A percentile compares a stretch with the other conserved stretches of the same genome.
These are phyloP conservation scores for Apteryx mantelli DNA, from an alignment of 2,113 vertebrate genomes.

Conservation along the genomic window DNA sequence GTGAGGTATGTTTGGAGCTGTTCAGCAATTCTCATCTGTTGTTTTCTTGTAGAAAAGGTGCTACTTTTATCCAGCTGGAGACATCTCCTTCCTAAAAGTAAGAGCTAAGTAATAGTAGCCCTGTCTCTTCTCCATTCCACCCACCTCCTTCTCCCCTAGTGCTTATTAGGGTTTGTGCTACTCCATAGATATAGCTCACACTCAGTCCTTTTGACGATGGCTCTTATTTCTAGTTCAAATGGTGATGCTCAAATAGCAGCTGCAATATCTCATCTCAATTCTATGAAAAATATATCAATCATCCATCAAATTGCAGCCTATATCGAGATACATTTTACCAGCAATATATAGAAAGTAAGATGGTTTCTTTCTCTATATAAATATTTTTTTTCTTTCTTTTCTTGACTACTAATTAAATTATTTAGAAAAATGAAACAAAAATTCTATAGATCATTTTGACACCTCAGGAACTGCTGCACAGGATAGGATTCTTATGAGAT, in stretches of 20 bases:
- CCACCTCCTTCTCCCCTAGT: neutral
- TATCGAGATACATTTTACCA: neutral
- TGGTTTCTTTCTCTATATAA: neutral
- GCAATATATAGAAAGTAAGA: neutral
- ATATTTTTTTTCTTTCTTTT: neutral
- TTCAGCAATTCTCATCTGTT: neutral
- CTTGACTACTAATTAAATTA: neutral
- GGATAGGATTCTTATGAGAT: neutral
- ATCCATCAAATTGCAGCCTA: neutral
- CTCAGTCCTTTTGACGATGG: fast-evolving
- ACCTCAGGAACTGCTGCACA: neutral
- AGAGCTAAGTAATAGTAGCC: neutral
- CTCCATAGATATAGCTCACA: neutral
- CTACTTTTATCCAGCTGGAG: neutral
- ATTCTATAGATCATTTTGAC: neutral
- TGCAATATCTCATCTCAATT: neutral
- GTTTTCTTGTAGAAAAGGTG: neutral
- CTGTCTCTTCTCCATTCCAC: neutral
- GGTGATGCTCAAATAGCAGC: neutral
- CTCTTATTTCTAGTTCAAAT: neutral
- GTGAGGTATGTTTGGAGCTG: neutral
- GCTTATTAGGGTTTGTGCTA: neutral
- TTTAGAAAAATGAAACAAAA: slow-evolving; percentile 7
- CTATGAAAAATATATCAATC: neutral
- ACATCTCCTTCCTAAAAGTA: neutral